phyloP scores from a whole-genome alignment of 2,888 invertebrate genomes.

The Chalcosyrphus nemorum region DNA sequence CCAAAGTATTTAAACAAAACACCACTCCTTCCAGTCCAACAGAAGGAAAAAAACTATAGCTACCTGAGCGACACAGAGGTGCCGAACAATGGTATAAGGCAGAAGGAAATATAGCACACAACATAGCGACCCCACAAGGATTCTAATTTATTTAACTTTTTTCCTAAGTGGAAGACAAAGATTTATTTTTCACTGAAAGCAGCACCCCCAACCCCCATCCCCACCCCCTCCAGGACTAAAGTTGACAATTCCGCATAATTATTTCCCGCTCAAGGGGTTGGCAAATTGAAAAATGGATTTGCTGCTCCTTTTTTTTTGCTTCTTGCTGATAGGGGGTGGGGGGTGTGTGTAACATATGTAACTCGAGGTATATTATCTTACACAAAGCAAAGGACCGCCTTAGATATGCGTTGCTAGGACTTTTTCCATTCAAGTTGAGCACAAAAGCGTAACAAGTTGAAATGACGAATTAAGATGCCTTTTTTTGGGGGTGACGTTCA shows the following conservation, averaged over 20 bases:
- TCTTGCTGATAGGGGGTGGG: background rate
- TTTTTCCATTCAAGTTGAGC: slow-evolving; percentile 35
- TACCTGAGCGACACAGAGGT: slow-evolving; percentile 43
- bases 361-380: slow-evolving; percentile 33
- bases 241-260: slow-evolving; percentile 73
- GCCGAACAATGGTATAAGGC: slow-evolving; percentile 39
- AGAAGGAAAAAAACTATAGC: slow-evolving; percentile 55
- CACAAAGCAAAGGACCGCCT: slow-evolving; percentile 16
- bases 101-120: background rate
- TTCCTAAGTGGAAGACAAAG: slow-evolving; percentile 72
- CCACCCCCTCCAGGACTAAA: slow-evolving; percentile 3
- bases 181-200: slow-evolving; percentile 63
- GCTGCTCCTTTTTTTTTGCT: slow-evolving; percentile 41
- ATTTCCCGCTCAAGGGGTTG: slow-evolving; percentile 69
- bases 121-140: slow-evolving; percentile 15
- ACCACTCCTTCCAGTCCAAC: slow-evolving; percentile 10
- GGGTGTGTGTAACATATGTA: slow-evolving; percentile 17
- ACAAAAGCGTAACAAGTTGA: slow-evolving; percentile 67
- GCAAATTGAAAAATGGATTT: slow-evolving; percentile 71
- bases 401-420: slow-evolving; percentile 34
- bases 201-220: background rate
- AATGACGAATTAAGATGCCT: slow-evolving; percentile 50
- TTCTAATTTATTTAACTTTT: slow-evolving; percentile 71
- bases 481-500: background rate
- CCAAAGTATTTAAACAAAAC: slow-evolving; percentile 70